Evolutionary conservation across 1,140 invertebrate species (phyloP), one percentile per base, ranked within the genome.

Genomic region (Drosophila pseudoananassae): DNA sequence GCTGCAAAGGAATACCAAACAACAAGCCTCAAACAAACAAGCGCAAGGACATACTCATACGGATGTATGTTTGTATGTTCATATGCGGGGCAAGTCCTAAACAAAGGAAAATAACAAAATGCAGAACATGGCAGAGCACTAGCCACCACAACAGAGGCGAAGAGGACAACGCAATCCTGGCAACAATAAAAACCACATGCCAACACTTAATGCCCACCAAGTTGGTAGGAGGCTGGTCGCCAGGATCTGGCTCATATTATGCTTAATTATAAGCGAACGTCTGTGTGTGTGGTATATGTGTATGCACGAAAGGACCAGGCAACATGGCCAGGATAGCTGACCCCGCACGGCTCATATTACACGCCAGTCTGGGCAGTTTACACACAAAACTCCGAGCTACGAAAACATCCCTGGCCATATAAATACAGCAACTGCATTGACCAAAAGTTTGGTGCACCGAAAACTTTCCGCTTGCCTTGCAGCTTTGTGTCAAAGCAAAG

Each of bases 141-240:
- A 6, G 38, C 38, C 38, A 40, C 38, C 12, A 40, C 14, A 40
- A 8, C 40, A 43, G 4, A 5, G 8, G 5, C 40, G 40, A 9
- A 2, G 55, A 69, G 64, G 64, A 70, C 17, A 15, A 10, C 15
- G 51, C 40, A 69, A 70, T 70, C 51, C 17, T 43, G 73, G 63
- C 73, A 76, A 54, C 72, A 76, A 63, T 75, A 63, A 65, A 70
- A 76, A 68, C 80, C 76, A 71, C 80, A 84, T 84, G 80, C 80
- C 80, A 84, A 84, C 80, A 84, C 80, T 84, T 84, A 84, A 76
- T 84, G 80, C 71, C 72, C 69, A 76, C 79, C 79, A 63, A 59
- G 76, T 68, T 49, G 20, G 60, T 53, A 43, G 59, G 72, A 46
- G 60, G 80, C 40, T 57, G 60, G 36, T 15, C 49, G 33, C 33